Evolutionary conservation across 2,888 invertebrate genomes (phyloP).

Genomic region (Limnephilus marmoratus): DNA sequence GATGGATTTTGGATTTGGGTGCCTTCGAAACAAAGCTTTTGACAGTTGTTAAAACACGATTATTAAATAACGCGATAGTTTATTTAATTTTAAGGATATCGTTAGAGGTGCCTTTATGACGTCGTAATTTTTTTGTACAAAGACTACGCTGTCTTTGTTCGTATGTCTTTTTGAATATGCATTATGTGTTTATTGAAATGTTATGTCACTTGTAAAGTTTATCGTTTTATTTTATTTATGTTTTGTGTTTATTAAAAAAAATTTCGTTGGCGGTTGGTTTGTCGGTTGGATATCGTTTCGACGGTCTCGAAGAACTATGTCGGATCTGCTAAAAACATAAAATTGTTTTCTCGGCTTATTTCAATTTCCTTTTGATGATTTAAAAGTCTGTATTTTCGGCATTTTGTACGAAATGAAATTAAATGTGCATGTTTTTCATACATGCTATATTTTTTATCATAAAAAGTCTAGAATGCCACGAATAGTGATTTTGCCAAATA

Average conservation of each 20-base stretch:
- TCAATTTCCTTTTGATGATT: no score
- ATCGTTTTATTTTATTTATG: neutral
- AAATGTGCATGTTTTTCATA: no score
- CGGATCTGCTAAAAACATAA: no score
- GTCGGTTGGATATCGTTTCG: neutral
- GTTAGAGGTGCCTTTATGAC: conserved; percentile 45
- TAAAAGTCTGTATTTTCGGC: no score
- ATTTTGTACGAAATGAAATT: no score
- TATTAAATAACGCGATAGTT: conserved; percentile 3
- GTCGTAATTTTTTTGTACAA: conserved; percentile 41
- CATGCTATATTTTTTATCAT: no score
- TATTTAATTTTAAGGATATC: conserved; percentile 55
- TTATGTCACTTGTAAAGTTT: neutral
- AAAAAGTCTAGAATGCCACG: no score
- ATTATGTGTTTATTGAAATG: neutral
- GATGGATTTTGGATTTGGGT: neutral
- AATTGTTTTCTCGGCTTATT: no score
- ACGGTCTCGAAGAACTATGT: no score
- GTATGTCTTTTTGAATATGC: neutral
- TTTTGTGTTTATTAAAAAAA: neutral
- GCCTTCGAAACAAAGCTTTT: conserved; percentile 25
- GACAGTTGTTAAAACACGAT: conserved; percentile 26
- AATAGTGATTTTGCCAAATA: no score
- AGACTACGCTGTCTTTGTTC: neutral
- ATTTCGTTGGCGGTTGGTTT: neutral